These are phyloP conservation scores for Bubo scandiacus DNA, from an alignment of 2,113 vertebrate species.

Conservation along the genomic window DNA sequence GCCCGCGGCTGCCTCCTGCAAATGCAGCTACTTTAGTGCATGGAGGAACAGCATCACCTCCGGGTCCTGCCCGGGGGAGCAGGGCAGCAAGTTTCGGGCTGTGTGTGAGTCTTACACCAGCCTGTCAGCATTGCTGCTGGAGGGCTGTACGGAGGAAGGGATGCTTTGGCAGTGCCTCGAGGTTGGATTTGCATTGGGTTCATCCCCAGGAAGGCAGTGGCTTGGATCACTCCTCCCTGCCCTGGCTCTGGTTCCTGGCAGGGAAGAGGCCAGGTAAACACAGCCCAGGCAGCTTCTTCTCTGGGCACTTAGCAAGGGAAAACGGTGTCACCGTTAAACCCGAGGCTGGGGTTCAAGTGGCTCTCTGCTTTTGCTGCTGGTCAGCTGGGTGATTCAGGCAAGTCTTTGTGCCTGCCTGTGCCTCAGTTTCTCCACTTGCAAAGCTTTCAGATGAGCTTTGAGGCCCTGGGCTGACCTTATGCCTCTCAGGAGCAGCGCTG, in stretches of 20 bases:
- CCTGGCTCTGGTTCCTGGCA: not conserved
- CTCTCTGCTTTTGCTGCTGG: not conserved
- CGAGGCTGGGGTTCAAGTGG: accelerated
- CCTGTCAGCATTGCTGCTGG: not conserved
- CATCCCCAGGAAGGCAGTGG: not conserved
- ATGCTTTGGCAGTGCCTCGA: not conserved
- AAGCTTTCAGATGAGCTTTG: not conserved
- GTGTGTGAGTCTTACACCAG: accelerated
- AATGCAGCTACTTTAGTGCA: not conserved
- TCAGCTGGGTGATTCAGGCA: not conserved
- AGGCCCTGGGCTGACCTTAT: not conserved
- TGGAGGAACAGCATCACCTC: not conserved
- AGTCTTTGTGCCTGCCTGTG: not conserved
- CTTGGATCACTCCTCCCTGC: not conserved
- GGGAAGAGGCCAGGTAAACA: not conserved
- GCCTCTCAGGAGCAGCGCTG: accelerated
- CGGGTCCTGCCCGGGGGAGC: not conserved
- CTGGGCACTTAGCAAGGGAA: not conserved
- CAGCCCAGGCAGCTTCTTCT: not conserved
- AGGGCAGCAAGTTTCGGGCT: not conserved
- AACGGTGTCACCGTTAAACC: accelerated
- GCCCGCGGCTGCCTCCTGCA: not conserved
- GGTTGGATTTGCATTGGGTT: constrained; percentile 8
- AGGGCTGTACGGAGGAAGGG: not conserved
- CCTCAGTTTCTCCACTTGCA: not conserved